These are phyloP conservation scores for Oreochromis grahami DNA, from an alignment of 2,797 vertebrate species.

Conservation along the genomic window DNA sequence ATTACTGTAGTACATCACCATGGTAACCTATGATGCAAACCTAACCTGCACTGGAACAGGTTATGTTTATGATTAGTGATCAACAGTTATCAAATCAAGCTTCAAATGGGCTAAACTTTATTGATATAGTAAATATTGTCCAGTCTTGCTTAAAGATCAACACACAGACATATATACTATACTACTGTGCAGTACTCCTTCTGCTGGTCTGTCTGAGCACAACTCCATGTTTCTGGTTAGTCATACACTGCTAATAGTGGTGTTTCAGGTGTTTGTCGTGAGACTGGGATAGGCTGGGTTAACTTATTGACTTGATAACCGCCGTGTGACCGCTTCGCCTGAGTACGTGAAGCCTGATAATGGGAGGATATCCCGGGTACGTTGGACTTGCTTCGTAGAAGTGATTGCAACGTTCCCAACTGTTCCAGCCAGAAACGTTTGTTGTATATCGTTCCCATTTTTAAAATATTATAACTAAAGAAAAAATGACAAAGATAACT, in stretches of 20 bases:
- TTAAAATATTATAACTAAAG: neutral
- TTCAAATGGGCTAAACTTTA: neutral
- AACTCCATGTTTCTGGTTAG: neutral
- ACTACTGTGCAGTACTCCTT: neutral
- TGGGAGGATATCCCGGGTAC: fast-evolving
- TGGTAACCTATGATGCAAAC: neutral
- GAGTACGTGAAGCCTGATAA: neutral
- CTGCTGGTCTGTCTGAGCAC: neutral
- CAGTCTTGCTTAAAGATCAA: neutral
- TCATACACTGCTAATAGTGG: neutral
- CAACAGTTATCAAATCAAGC: neutral
- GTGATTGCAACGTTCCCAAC: neutral
- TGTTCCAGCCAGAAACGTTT: neutral
- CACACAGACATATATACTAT: neutral
- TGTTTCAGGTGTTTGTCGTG: neutral
- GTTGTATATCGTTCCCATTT: neutral
- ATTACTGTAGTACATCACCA: neutral
- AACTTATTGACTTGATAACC: neutral
- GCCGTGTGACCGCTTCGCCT: neutral
- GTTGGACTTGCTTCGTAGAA: neutral
- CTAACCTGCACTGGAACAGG: neutral
- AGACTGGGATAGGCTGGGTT: neutral
- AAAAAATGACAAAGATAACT: neutral
- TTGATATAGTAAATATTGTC: neutral
- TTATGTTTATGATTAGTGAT: neutral